A percentile compares a stretch with the other conserved stretches of the same genome.
Conservation (phyloP, 1,140 invertebrate genomes). For the Anastatus disparis region DNA sequence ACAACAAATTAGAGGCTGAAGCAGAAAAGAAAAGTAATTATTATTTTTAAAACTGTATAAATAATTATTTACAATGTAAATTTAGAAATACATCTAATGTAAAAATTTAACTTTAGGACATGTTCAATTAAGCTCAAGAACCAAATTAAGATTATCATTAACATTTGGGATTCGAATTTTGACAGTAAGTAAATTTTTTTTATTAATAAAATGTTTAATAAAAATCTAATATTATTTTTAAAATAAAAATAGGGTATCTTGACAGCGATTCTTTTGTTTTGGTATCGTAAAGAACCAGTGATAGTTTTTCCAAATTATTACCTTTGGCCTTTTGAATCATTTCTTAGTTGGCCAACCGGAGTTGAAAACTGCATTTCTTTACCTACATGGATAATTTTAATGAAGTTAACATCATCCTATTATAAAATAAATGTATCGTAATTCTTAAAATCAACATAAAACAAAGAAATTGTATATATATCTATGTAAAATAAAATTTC, state of each 20-base stretch:
- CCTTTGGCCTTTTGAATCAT: conserved; percentile 53
- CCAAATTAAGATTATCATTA: conserved; percentile 41
- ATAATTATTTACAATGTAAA: not conserved
- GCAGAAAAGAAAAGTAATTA: conserved; percentile 58
- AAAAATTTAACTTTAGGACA: not conserved
- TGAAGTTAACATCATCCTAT: conserved; percentile 47
- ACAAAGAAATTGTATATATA: not conserved
- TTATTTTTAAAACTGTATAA: not conserved
- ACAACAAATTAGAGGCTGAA: conserved; percentile 63
- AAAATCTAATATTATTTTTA: conserved; percentile 15
- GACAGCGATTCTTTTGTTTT: conserved; percentile 48
- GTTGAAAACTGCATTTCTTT: conserved; percentile 59
- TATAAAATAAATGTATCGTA: not conserved
- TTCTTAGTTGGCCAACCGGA: conserved; percentile 59
- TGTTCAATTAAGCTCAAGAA: conserved; percentile 31
- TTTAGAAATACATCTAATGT: not conserved
- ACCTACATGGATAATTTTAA: conserved; percentile 54
- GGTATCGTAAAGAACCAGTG: conserved; percentile 57
- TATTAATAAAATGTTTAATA: not conserved
- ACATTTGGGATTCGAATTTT: conserved; percentile 45
- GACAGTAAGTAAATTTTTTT: conserved; percentile 47
- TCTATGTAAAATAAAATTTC: not conserved
- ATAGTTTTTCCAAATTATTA: conserved; percentile 54
- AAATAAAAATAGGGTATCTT: conserved; percentile 48
- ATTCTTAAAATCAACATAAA: not conserved